Conservation (phyloP, 2,797 vertebrate species). For the Phaenicophaeus curvirostris region DNA sequence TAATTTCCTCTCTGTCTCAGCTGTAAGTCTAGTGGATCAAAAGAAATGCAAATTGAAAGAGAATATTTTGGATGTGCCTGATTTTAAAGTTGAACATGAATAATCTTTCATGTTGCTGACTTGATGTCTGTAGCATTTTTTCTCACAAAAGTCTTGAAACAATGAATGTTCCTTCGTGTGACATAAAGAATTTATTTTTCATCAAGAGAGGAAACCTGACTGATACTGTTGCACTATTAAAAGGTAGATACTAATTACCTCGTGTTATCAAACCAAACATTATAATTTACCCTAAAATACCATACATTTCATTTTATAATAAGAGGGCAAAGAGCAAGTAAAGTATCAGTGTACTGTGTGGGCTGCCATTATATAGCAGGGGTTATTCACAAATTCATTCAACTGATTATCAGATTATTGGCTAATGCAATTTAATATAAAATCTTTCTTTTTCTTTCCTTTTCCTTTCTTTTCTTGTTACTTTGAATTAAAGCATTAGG, state of each 20-base stretch:
- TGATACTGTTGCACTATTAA: background rate
- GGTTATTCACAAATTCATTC: background rate
- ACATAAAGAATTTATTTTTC: background rate
- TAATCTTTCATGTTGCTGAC: slow-evolving; percentile 24
- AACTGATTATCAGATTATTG: slow-evolving; percentile 10
- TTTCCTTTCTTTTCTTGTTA: background rate
- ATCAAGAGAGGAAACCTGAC: background rate
- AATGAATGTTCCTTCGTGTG: background rate
- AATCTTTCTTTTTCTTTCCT: background rate
- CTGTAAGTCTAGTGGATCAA: slow-evolving; percentile 39
- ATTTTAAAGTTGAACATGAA: slow-evolving; percentile 18
- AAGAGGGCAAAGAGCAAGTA: background rate
- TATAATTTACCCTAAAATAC: slow-evolving; percentile 18
- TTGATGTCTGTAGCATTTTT: slow-evolving; percentile 23
- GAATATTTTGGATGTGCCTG: slow-evolving; percentile 21
- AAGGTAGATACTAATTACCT: background rate
- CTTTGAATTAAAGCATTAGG: slow-evolving; percentile 22
- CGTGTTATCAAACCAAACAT: slow-evolving; percentile 20
- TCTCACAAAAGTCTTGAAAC: slow-evolving; percentile 19
- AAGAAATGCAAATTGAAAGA: slow-evolving; percentile 35
- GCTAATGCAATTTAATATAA: background rate
- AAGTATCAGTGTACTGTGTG: background rate
- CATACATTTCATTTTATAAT: slow-evolving; percentile 1
- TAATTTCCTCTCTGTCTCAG: slow-evolving; percentile 38
- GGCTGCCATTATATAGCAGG: background rate